Evolutionary conservation across 2,797 vertebrate species (phyloP).

Genomic region (Echeneis naucrates): DNA sequence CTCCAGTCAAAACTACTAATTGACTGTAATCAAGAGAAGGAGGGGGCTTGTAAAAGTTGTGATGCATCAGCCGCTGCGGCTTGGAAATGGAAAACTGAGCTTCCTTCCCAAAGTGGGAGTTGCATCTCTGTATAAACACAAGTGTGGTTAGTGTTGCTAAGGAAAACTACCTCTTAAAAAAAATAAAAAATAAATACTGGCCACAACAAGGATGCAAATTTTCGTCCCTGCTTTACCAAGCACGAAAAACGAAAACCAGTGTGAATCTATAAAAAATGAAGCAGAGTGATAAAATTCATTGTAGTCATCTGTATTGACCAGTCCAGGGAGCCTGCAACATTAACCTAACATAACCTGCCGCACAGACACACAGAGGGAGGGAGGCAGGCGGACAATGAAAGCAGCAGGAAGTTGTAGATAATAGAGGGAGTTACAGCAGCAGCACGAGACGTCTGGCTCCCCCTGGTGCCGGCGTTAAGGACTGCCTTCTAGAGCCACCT

Average conservation of each 20-base stretch:
- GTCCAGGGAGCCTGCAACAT: conserved; percentile 22
- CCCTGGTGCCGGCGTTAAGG: conserved; percentile 64
- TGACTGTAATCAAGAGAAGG: conserved; percentile 44
- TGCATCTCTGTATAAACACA: conserved; percentile 49
- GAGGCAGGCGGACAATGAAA: conserved; percentile 1
- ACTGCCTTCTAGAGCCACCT: neutral
- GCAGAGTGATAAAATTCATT: conserved; percentile 7
- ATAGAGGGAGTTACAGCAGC: conserved; percentile 8
- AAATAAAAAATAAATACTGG: conserved; percentile 17
- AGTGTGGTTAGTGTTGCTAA: conserved; percentile 51
- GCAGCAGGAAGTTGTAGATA: conserved; percentile 11
- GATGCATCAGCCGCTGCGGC: conserved; percentile 50
- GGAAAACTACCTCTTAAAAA: conserved; percentile 36
- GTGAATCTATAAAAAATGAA: conserved; percentile 9
- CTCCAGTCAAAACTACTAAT: conserved; percentile 53
- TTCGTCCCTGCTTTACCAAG: conserved; percentile 10
- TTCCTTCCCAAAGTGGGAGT: conserved; percentile 44
- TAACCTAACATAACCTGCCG: conserved; percentile 15
- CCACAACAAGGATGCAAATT: conserved; percentile 40
- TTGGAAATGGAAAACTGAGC: conserved; percentile 38
- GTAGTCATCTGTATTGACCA: conserved; percentile 7
- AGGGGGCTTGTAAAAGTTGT: conserved; percentile 54
- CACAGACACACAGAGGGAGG: neutral
- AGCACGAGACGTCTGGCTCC: conserved; percentile 57
- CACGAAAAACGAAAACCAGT: conserved; percentile 21